Base-by-base conservation (phyloP, 2,113 vertebrate species). In the Rhea americana region DNA sequence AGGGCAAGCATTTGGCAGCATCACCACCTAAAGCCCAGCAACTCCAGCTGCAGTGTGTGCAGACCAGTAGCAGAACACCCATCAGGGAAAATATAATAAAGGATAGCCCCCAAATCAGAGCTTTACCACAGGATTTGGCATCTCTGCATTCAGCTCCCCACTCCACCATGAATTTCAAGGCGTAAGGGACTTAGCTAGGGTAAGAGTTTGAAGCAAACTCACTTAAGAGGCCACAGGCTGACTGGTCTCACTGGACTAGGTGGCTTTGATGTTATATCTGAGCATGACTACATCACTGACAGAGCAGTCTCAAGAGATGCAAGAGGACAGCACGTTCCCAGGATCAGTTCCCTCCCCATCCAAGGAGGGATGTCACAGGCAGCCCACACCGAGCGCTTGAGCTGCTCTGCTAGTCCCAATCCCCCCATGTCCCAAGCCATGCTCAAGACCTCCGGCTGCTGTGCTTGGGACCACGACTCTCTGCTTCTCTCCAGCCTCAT, bases 211-310 rank as follows among this genome's bases (percentile, higher is more conserved):
- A 47, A 5, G 1, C 56, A 21, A 30, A 1, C 41, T 3, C 7
- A 5, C 53, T 56, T 28, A 56, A 56, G 66, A 63, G 47, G 25
- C 39, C 61, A 63, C 53, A 39, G 43, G 7, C 0, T 2, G 5
- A 18, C 74, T 14, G 91, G 30, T 35, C 55, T 48, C 11, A 7
- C 48, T 37, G 80, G 65, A 53, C 53, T 48, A 78, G 5, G 7
- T 1, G 1, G 53, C 65, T 79, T 21, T 53, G 68, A 61, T 28
- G 50, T 43, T 47, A 7, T 3, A 2, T 11, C 70, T 13, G 62
- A 35, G 43, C 37, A 58, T 1, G 1, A 10, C 50, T 5, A 4
- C 2, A 39, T 32, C 66, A 47, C 20, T 0, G 3, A 16, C 26
- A 25, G 30, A 73, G 39, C 53, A 7, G 55, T 3, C 86, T 58